Base-by-base conservation (phyloP, 2,797 vertebrate species). In the Coregonus ussuriensis region DNA sequence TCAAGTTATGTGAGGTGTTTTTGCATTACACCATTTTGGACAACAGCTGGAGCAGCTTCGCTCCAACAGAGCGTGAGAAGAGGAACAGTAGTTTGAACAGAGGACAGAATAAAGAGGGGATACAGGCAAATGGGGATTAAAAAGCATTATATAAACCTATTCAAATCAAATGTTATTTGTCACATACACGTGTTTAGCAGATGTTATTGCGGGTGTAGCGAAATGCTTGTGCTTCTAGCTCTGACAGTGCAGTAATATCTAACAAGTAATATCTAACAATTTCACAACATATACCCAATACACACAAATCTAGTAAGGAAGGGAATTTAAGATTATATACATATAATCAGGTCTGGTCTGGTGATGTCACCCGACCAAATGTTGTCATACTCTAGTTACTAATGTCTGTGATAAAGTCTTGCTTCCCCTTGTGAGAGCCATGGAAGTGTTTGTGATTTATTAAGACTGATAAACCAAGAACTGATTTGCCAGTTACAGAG, bases 401-500 rank as follows among this genome's bases (percentile, higher is more conserved):
- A 47, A 59, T 53, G 67, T 70, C 31, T 78, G 16, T 31, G 68
- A 63, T 71, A 65, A 80, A 76, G 35, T 69, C 2, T 0, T 70
- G n/a, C 9, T 65, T 65, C n/a, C 9, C 6, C 41, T 51, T 56
- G 74, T 70, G 33, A 66, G 62, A 51, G 71, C 76, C 21, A 18
- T 18, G 66, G 37, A 77, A 74, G 62, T 71, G 77, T 75, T 74
- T 67, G 53, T 67, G 76, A 84, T 86, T 83, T 82, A 79, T 83
- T 41, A 25, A 54, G 78, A 52, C 77, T 41, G 65, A 80, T 79
- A 75, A 81, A 83, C 66, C 66, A 52, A 72, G 63, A 47, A 73
- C 11, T 65, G n/a, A 67, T 74, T 54, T 75, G 71, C 77, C 75
- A 81, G 77, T 76, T 66, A 11, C 73, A 74, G 74, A 74, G 9